phyloP scores from a whole-genome alignment of 2,888 invertebrate species.

The Eupithecia tripunctaria region DNA sequence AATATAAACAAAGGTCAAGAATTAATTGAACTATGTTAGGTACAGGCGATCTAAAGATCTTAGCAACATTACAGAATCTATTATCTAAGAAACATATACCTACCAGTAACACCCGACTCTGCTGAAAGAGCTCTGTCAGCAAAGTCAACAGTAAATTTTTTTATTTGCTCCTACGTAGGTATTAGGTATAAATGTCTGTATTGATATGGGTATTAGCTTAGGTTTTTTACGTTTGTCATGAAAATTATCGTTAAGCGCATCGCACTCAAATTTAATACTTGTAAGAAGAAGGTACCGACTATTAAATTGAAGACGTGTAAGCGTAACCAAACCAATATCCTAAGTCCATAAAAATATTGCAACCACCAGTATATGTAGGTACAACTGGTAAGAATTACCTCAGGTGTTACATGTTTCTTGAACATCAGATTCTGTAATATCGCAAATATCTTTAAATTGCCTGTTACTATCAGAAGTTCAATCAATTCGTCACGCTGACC shows the following conservation, averaged over 20 bases:
- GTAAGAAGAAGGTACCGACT: too few species aligned
- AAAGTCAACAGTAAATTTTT: too few species aligned
- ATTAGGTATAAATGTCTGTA: not conserved
- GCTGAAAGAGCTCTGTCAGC: too few species aligned
- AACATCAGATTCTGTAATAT: not conserved
- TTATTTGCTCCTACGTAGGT: not conserved
- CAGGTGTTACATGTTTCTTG: not conserved
- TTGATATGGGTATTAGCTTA: not conserved
- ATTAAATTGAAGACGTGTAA: not conserved
- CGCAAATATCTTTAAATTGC: not conserved
- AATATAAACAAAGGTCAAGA: too few species aligned
- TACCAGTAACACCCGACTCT: too few species aligned
- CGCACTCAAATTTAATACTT: not conserved
- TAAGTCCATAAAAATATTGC: constrained; percentile 2
- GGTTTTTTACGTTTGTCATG: not conserved
- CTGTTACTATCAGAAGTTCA: not conserved
- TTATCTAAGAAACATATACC: too few species aligned
- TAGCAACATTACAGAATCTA: too few species aligned
- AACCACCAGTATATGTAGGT: not conserved
- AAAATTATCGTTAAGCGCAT: not conserved
- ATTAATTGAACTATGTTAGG: too few species aligned
- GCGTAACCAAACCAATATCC: not conserved
- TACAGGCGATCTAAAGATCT: too few species aligned
- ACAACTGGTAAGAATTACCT: not conserved
- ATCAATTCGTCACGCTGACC: constrained; percentile 2